Percentiles rank a stretch among this genome's conserved stretches.
Conservation (phyloP, 2,888 invertebrate genomes). For the Ophioninae sp. region DNA sequence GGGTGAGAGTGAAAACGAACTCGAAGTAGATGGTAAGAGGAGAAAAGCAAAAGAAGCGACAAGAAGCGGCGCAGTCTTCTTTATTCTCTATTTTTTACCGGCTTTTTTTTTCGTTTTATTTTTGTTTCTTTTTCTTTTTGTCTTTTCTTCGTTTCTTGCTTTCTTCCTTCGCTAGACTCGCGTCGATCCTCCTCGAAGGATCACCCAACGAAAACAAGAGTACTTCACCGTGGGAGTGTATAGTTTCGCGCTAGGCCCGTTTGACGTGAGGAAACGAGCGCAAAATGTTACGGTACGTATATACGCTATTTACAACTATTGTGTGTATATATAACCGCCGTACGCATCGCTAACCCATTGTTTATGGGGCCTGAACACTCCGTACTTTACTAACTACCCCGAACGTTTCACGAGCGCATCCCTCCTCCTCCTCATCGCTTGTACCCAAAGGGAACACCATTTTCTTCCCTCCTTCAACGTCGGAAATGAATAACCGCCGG, state of each 20-base stretch:
- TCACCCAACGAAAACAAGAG: conserved; percentile 42
- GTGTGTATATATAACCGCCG: conserved; percentile 44
- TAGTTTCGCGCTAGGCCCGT: conserved; percentile 51
- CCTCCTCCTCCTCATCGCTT: neutral
- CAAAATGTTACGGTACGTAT: conserved; percentile 29
- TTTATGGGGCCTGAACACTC: conserved; percentile 75
- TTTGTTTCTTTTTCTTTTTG: conserved; percentile 27
- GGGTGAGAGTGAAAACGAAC: conserved; percentile 61
- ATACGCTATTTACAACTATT: conserved; percentile 40
- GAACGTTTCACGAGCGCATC: conserved; percentile 52
- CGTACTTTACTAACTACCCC: conserved; percentile 77
- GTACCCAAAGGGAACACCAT: neutral
- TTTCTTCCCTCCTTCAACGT: neutral
- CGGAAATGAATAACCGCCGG: conserved; percentile 9
- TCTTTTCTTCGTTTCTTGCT: conserved; percentile 6
- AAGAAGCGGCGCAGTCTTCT: conserved; percentile 28
- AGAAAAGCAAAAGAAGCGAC: conserved; percentile 35
- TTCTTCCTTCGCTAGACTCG: neutral
- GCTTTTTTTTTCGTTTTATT: neutral
- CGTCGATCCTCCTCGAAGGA: conserved; percentile 40
- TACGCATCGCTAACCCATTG: conserved; percentile 75
- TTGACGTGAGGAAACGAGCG: conserved; percentile 42
- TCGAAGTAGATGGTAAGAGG: conserved; percentile 27
- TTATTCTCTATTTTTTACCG: conserved; percentile 16
- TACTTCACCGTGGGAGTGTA: conserved; percentile 75